Evolutionary conservation across 2,888 invertebrate genomes (phyloP), one percentile per base, ranked within the genome.

Genomic region (Sepioteuthis lessoniana): DNA sequence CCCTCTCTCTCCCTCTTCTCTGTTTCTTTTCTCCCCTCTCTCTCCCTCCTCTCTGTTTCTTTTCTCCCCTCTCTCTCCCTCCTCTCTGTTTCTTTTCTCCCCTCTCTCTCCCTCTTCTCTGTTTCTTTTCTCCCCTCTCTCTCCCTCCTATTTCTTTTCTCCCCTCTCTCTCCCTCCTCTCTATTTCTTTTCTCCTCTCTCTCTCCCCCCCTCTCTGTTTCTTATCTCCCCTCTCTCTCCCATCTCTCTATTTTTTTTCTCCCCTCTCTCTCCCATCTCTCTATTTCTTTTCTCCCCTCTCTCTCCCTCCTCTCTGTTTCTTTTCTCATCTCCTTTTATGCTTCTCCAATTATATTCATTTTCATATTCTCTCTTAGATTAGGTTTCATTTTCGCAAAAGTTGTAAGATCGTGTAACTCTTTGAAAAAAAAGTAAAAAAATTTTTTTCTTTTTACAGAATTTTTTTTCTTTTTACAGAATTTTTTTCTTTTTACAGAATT

Each of bases 11-110:
- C 46, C 50, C 93, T 31, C 35, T 37, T 93, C 37, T 90, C 90
- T 90, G 55, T 93, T 90, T 93, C 90, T 90, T 38, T 0, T 90
- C n/a, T 7, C 47, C 93, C 60, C 93, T 94, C 93, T 93, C 94
- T 94, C 46, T 93, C 76, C 42, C 90, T 46, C 28, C 37, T 90
- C 92, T 60, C 38, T 2, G 35, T 42, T 42, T 42, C 60, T 50
- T 50, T 42, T 90, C 94, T 91, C 31, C 47, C 60, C 31, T 8
- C 35, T 38, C 91, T 16, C 37, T 46, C 91, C 55, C 42, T 42
- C 47, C 13, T 50, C 94, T 31, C 35, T 90, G 25, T 35, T 37
- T 55, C 91, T 91, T 92, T 37, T 8, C n/a, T 28, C 25, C n/a
- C 31, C 1, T 13, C 3, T 46, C 21, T 13, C 28, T n/a, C 37